These are phyloP conservation scores for Antheraea yamamai DNA, from an alignment of 2,888 invertebrate genomes.

Conservation along the genomic window DNA sequence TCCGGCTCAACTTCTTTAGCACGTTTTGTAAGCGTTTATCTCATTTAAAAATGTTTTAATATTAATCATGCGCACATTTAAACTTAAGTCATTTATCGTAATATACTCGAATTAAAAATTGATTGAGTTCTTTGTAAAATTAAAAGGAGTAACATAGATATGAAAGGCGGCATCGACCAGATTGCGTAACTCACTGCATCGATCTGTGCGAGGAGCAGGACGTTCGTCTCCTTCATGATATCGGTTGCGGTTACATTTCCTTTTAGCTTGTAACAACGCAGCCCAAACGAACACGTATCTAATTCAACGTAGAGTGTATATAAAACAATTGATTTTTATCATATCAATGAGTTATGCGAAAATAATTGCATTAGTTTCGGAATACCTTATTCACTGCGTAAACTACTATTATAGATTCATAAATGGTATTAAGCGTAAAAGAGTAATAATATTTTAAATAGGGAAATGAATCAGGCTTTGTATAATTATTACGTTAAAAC, in stretches of 20 bases:
- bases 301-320: background rate
- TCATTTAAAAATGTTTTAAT: background rate
- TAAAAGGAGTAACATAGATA: conserved; percentile 40
- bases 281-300: background rate
- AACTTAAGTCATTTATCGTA: background rate
- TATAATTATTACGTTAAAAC: background rate
- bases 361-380: background rate
- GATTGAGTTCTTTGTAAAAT: background rate
- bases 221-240: conserved; percentile 49
- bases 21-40: conserved; percentile 22
- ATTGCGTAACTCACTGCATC: conserved; percentile 79
- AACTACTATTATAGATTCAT: background rate
- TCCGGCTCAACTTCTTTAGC: conserved; percentile 29
- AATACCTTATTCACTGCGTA: background rate
- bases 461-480: background rate
- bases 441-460: background rate
- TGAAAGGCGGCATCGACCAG: conserved; percentile 64
- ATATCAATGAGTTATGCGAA: background rate
- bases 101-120: background rate
- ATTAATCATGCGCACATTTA: background rate
- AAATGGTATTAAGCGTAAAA: background rate
- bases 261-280: background rate
- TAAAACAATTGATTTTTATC: background rate
- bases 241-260: background rate
- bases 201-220: conserved; percentile 71